A percentile compares a stretch with the other conserved stretches of the same genome.
These are phyloP conservation scores for Galaxias olidus DNA, from an alignment of 2,797 vertebrate species.

Conservation along the genomic window DNA sequence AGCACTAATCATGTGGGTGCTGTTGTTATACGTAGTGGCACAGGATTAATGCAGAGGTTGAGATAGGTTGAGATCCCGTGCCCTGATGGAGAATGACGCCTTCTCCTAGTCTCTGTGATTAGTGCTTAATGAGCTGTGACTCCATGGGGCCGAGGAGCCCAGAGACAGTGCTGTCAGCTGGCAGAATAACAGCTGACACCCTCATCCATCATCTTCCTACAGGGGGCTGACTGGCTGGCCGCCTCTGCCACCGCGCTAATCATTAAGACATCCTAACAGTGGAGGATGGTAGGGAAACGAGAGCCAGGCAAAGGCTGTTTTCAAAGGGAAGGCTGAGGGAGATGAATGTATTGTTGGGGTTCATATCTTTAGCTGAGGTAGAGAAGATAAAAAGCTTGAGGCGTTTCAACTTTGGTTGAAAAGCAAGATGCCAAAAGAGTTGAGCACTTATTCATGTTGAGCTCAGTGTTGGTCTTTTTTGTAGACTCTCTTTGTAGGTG, in stretches of 20 bases:
- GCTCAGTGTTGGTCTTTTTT: too few species aligned
- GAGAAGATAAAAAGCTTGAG: too few species aligned
- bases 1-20: too few species aligned
- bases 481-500: not conserved
- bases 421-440: too few species aligned
- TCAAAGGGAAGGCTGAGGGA: slow-evolving; percentile 10
- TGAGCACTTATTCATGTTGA: too few species aligned
- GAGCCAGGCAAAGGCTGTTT: slow-evolving; percentile 22
- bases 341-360: too few species aligned
- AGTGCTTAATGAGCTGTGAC: slow-evolving; percentile 63
- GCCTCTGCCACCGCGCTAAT: slow-evolving; percentile 25
- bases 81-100: too few species aligned
- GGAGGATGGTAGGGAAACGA: slow-evolving; percentile 23
- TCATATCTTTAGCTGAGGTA: too few species aligned
- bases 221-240: slow-evolving; percentile 36
- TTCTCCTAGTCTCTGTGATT: slow-evolving; percentile 44
- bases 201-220: slow-evolving; percentile 65
- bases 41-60: too few species aligned
- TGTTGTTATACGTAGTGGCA: too few species aligned
- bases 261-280: slow-evolving; percentile 46
- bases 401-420: too few species aligned
- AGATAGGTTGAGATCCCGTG: too few species aligned
- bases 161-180: slow-evolving; percentile 42
- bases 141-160: slow-evolving; percentile 37
- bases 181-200: slow-evolving; percentile 58